Evolutionary conservation across 2,888 invertebrate species (phyloP).

Genomic region (Pegoplata infirma): DNA sequence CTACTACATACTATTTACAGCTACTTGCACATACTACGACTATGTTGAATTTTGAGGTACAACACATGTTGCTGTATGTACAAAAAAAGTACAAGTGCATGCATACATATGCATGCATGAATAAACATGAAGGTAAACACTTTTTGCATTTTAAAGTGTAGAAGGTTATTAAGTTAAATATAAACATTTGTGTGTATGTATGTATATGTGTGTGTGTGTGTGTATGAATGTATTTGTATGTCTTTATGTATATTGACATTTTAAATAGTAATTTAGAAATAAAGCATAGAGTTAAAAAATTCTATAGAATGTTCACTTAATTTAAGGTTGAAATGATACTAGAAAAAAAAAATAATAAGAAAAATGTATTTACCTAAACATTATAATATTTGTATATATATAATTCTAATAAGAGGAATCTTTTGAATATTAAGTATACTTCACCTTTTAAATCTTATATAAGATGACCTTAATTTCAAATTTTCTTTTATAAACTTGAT

Average conservation of each 20-base stretch:
- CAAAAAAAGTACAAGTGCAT: neutral
- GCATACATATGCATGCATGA: constrained; percentile 10
- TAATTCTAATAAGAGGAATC: neutral
- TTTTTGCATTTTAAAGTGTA: constrained; percentile 37
- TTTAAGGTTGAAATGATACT: neutral
- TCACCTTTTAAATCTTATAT: neutral
- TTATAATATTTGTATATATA: too few species aligned
- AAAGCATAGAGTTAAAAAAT: constrained; percentile 4
- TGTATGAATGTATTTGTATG: too few species aligned
- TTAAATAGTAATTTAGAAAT: constrained; percentile 37
- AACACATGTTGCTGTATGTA: constrained; percentile 35
- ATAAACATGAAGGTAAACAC: constrained; percentile 39
- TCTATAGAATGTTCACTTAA: constrained; percentile 3
- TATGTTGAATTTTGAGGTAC: constrained; percentile 7
- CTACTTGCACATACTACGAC: neutral
- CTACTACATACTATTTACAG: neutral
- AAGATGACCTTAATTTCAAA: neutral
- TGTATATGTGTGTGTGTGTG: too few species aligned
- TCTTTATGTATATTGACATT: neutral
- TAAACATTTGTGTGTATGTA: too few species aligned
- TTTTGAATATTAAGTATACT: neutral
- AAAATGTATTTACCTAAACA: neutral
- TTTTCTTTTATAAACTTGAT: too few species aligned
- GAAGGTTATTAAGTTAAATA: constrained; percentile 46
- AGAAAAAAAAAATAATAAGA: neutral